Evolutionary conservation across 2,797 vertebrate genomes (phyloP).

Genomic region (Melanotaenia pygmaea): DNA sequence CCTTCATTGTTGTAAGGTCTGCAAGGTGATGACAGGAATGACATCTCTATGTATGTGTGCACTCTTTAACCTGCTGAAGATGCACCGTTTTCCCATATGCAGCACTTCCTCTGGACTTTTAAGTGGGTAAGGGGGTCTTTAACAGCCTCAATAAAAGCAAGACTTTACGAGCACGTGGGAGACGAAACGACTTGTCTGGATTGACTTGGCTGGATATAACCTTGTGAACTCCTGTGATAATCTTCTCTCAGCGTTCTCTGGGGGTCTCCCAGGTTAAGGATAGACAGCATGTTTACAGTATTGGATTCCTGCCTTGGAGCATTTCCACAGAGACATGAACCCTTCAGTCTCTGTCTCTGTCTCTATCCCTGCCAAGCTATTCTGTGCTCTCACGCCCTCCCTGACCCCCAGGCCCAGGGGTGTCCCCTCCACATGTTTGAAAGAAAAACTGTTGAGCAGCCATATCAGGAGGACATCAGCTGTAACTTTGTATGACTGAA

Average conservation of each 20-base stretch:
- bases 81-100: slow-evolving; percentile 2
- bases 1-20: background rate
- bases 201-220: slow-evolving; percentile 31
- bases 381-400: slow-evolving; percentile 74
- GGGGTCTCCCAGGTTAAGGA: slow-evolving; percentile 53
- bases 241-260: slow-evolving; percentile 28
- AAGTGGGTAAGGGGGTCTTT: slow-evolving; percentile 1
- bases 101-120: background rate
- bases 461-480: slow-evolving; percentile 32
- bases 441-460: slow-evolving; percentile 61
- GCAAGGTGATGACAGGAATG: background rate
- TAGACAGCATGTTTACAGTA: slow-evolving; percentile 67
- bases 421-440: slow-evolving; percentile 65
- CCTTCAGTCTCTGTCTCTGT: slow-evolving; percentile 43
- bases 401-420: slow-evolving; percentile 63
- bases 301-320: slow-evolving; percentile 57
- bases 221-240: slow-evolving; percentile 45
- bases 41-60: background rate
- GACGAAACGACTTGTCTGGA: slow-evolving; percentile 16
- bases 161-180: slow-evolving; percentile 1
- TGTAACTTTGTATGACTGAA: slow-evolving; percentile 53
- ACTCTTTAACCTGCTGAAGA: background rate
- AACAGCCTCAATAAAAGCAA: background rate
- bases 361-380: slow-evolving; percentile 39
- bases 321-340: slow-evolving; percentile 56